These are phyloP conservation scores for Chironomus riparius DNA, from an alignment of 2,888 invertebrate genomes.

Conservation along the genomic window DNA sequence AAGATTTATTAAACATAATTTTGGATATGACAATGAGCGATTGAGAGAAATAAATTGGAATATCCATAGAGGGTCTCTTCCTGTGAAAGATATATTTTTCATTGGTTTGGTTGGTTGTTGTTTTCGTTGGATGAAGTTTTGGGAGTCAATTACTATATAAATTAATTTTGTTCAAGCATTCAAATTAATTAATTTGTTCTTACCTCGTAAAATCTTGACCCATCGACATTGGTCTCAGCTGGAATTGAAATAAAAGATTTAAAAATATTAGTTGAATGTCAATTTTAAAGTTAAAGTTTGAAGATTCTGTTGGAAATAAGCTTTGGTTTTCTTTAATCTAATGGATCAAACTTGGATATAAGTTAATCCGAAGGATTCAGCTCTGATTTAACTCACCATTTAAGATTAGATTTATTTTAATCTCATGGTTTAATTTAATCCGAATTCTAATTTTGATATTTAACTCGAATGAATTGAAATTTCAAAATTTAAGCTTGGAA, in stretches of 20 bases:
- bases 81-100: slow-evolving; percentile 6
- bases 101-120: too few relatives aligned
- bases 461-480: too few relatives aligned
- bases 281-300: too few relatives aligned
- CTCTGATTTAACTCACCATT: too few relatives aligned
- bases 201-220: slow-evolving; percentile 43
- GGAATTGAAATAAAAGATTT: too few relatives aligned
- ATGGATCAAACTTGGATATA: too few relatives aligned
- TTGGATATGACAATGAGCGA: background rate
- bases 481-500: too few relatives aligned
- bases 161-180: background rate
- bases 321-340: background rate
- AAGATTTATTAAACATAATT: background rate
- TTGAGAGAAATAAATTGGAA: background rate
- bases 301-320: too few relatives aligned
- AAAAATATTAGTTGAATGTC: too few relatives aligned
- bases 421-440: too few relatives aligned
- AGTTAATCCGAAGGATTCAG: background rate
- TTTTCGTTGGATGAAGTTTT: background rate
- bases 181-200: background rate
- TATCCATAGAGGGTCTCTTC: background rate
- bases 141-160: background rate
- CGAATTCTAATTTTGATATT: too few relatives aligned
- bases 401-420: too few relatives aligned
- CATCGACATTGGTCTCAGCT: slow-evolving; percentile 43